Conservation (phyloP, 1,140 invertebrate genomes). For the Tetranychus cinnabarinus region DNA sequence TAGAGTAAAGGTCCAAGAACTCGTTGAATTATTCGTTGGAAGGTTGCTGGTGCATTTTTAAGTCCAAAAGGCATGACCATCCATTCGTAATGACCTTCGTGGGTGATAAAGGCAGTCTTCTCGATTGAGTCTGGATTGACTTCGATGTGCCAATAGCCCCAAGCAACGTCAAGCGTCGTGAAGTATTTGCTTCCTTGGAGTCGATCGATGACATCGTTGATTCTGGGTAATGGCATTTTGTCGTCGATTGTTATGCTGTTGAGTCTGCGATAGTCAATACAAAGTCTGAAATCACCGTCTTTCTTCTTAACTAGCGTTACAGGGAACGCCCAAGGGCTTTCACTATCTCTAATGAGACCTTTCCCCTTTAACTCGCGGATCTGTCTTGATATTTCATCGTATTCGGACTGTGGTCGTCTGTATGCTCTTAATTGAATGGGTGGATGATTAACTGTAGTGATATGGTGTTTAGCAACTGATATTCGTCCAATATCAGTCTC, state of each 20-base stretch:
- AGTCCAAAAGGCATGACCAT: no score
- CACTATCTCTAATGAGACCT: background rate
- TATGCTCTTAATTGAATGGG: no score
- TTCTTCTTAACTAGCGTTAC: background rate
- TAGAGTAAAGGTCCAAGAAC: no score
- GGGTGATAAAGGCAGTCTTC: constrained; percentile 12
- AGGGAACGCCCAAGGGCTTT: background rate
- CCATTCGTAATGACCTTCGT: no score
- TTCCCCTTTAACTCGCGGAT: background rate
- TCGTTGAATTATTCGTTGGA: no score
- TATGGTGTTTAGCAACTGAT: no score
- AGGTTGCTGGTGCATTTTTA: no score
- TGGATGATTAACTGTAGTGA: no score
- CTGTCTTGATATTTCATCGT: background rate
- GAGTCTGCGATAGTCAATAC: background rate
- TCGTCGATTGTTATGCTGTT: background rate
- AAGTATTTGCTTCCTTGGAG: background rate
- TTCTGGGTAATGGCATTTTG: background rate
- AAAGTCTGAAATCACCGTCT: background rate
- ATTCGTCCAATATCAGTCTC: no score
- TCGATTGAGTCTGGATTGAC: constrained; percentile 14
- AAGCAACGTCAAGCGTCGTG: constrained; percentile 1
- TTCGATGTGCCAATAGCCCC: constrained; percentile 10
- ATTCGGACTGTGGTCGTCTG: background rate
- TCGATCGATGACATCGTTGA: background rate